Evolutionary conservation across 2,797 vertebrate species (phyloP), one percentile per base, ranked within the genome.

Genomic region (Microhierax caerulescens): DNA sequence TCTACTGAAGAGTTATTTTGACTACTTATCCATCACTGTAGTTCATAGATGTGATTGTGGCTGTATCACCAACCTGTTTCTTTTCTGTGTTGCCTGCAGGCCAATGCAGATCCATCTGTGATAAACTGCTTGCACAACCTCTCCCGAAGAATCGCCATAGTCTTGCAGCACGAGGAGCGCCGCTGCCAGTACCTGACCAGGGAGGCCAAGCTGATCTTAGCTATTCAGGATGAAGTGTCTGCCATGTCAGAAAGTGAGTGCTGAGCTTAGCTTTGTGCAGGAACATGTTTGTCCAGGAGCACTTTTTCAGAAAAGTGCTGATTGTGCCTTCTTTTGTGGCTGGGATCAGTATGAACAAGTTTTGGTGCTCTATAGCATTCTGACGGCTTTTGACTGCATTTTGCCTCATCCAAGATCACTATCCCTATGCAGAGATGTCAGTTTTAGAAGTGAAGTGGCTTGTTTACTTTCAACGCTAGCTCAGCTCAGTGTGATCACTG

Each of bases 151-250:
- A 98, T 99, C 1, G 99, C 99, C 65, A 99, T 99, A 1, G 99
- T 99, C 68, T 97, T 99, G 77, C 99, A 99, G 97, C 99, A 99
- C 0, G 99, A 99, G 97, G 99, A 99, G 95, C 99, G 98, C 21
- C 99, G 99, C 93, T 99, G 99, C 97, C 99, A 99, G 95, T 99
- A 99, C 97, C 98, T 99, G 50, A 99, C 99, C 65, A 98, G 99
- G n/a, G 99, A 99, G 97, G 99, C 99, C 97, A 99, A 99, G 96
- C 98, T 99, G 48, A 99, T 99, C 98, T 97, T 99, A 64, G 99
- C 99, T 1, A 97, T 99, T 88, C 99, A 99, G 97, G 99, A 99
- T 4, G 99, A 99, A 97, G 99, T 99, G 74, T 99, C 99, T 59
- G 98, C 99, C 72, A 97, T 98, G 97, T 98, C 99, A 4, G 99